These are phyloP conservation scores for Ormyrus nitidulus DNA, from an alignment of 2,888 invertebrate species.

Conservation along the genomic window DNA sequence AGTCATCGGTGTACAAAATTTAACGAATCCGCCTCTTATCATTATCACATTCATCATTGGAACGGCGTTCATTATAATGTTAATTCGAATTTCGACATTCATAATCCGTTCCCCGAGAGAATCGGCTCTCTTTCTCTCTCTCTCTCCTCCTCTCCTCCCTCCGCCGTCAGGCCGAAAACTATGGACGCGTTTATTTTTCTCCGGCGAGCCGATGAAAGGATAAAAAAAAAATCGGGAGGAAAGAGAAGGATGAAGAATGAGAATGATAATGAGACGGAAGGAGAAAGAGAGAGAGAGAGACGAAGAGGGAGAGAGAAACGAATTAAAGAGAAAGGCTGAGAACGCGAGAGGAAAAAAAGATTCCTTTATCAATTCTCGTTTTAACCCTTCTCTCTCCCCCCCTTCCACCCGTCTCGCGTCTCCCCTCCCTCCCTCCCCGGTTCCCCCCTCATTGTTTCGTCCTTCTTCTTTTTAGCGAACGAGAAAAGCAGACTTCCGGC, in stretches of 20 bases:
- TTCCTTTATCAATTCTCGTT: slow-evolving; percentile 54
- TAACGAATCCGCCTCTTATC: no score
- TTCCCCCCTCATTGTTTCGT: slow-evolving; percentile 29
- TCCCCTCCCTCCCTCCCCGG: background rate
- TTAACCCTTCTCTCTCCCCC: slow-evolving; percentile 29
- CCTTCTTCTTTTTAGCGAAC: slow-evolving; percentile 23
- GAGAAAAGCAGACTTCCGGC: background rate
- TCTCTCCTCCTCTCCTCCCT: no score
- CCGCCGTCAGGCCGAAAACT: background rate
- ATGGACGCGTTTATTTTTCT: slow-evolving; percentile 31
- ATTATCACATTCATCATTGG: background rate
- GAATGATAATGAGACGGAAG: slow-evolving; percentile 37
- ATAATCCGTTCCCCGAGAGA: background rate
- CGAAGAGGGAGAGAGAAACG: slow-evolving; percentile 43
- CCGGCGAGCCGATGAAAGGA: slow-evolving; percentile 37
- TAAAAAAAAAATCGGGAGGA: slow-evolving; percentile 39
- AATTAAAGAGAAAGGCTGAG: slow-evolving; percentile 52
- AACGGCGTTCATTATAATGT: slow-evolving; percentile 10
- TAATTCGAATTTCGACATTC: slow-evolving; percentile 10
- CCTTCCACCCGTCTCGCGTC: background rate
- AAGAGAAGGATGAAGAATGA: slow-evolving; percentile 45
- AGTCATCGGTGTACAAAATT: no score
- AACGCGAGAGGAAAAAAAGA: slow-evolving; percentile 32
- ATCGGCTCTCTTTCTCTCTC: background rate
- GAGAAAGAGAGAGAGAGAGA: slow-evolving; percentile 35